Percentiles rank a stretch among this genome's conserved stretches.
These are phyloP conservation scores for Drosophila neocordata DNA, from an alignment of 1,140 invertebrate genomes.

Conservation along the genomic window DNA sequence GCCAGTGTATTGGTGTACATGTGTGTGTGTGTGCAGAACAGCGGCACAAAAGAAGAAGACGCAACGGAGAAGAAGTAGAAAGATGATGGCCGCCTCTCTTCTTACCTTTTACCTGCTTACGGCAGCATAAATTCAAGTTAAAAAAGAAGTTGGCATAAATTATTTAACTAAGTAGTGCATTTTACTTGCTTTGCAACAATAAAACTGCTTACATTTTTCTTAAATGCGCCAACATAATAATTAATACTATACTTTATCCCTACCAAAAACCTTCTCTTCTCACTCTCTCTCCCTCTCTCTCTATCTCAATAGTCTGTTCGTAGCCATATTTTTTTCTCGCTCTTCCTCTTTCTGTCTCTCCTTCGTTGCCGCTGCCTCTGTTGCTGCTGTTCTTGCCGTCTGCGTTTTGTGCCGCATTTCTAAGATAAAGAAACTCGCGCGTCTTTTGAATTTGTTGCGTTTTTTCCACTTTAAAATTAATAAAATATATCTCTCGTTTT, in stretches of 20 bases:
- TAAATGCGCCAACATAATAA: slow-evolving; percentile 27
- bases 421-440: slow-evolving; percentile 69
- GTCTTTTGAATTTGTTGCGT: slow-evolving; percentile 46
- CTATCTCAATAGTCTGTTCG: slow-evolving; percentile 16
- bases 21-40: slow-evolving; percentile 52
- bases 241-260: slow-evolving; percentile 54
- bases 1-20: slow-evolving; percentile 1
- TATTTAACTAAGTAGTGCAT: slow-evolving; percentile 51
- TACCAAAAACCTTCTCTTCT: slow-evolving; percentile 31
- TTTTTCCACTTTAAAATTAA: slow-evolving; percentile 33
- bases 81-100: slow-evolving; percentile 57
- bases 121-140: slow-evolving; percentile 26
- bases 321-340: slow-evolving; percentile 75
- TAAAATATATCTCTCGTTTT: slow-evolving; percentile 8
- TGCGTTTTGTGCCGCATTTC: slow-evolving; percentile 74
- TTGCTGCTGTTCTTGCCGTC: slow-evolving; percentile 64
- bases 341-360: slow-evolving; percentile 60
- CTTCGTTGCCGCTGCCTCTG: slow-evolving; percentile 52
- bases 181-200: slow-evolving; percentile 14
- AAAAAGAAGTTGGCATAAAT: slow-evolving; percentile 56
- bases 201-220: slow-evolving; percentile 70
- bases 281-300: slow-evolving; percentile 11
- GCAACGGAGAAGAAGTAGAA: slow-evolving; percentile 28
- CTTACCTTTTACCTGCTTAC: slow-evolving; percentile 60
- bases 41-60: slow-evolving; percentile 39